These are phyloP conservation scores for Chloroclystis v-ata DNA, from an alignment of 2,888 invertebrate species.

Conservation along the genomic window DNA sequence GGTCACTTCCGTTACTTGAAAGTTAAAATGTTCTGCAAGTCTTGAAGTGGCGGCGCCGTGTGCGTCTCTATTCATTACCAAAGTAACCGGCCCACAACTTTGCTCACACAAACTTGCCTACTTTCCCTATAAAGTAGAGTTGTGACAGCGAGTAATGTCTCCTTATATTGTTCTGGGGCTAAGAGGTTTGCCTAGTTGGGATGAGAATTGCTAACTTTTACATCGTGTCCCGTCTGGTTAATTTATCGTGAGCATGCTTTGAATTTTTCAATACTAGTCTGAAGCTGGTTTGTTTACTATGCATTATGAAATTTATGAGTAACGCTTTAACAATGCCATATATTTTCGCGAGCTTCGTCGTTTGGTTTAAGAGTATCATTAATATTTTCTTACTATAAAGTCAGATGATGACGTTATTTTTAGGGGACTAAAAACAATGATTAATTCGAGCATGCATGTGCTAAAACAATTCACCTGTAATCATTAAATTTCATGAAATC, in stretches of 20 bases:
- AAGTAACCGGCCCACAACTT: conserved; percentile 69
- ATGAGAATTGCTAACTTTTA: conserved; percentile 73
- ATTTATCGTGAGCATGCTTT: conserved; percentile 46
- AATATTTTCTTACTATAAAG: too few species aligned
- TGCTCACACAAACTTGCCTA: conserved; percentile 67
- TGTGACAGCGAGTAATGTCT: conserved; percentile 77
- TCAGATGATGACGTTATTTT: too few species aligned
- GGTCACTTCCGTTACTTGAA: conserved; percentile 47
- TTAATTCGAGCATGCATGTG: not conserved
- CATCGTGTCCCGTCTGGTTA: conserved; percentile 51
- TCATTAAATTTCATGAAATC: too few species aligned
- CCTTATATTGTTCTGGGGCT: conserved; percentile 76
- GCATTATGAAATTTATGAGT: conserved; percentile 1
- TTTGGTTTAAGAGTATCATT: too few species aligned
- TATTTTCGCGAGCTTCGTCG: too few species aligned
- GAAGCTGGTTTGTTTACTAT: conserved; percentile 16
- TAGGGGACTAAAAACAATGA: too few species aligned
- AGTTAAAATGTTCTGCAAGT: conserved; percentile 63
- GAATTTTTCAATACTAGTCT: conserved; percentile 46
- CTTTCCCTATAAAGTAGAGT: conserved; percentile 75
- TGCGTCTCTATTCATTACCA: conserved; percentile 74
- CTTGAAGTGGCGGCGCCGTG: conserved; percentile 61
- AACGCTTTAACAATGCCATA: too few species aligned
- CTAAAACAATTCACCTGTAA: too few species aligned
- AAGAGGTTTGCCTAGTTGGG: conserved; percentile 72